phyloP scores from a whole-genome alignment of 2,888 invertebrate genomes.

The Physocephala rufipes region DNA sequence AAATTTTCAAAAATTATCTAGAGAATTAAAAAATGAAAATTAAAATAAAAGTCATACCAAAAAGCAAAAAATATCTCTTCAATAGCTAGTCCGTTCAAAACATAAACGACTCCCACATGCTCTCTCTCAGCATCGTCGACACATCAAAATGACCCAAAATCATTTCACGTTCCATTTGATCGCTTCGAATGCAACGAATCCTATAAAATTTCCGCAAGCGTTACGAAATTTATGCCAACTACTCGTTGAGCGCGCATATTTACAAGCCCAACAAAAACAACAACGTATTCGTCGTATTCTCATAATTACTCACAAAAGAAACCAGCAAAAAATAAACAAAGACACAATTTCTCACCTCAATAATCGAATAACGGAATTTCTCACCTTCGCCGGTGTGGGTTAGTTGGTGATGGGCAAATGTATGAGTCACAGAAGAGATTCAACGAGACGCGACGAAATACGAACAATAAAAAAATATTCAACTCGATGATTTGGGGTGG shows the following conservation, averaged over 20 bases:
- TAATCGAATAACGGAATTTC: background rate
- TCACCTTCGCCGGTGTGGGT: background rate
- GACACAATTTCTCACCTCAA: background rate
- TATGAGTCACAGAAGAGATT: background rate
- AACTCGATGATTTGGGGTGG: conserved; percentile 11
- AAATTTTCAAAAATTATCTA: too few species aligned
- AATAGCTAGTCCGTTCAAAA: background rate
- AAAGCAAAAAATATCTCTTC: too few species aligned
- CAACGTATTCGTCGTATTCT: too few species aligned
- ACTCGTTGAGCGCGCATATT: too few species aligned
- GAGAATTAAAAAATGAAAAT: too few species aligned
- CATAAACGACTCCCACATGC: background rate
- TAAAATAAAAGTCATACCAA: too few species aligned
- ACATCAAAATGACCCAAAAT: background rate
- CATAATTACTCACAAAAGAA: too few species aligned
- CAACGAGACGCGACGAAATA: background rate
- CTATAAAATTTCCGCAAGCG: background rate
- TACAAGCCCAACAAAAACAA: background rate
- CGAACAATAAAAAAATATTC: background rate
- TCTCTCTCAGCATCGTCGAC: background rate
- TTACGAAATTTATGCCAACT: too few species aligned
- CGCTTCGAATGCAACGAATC: background rate
- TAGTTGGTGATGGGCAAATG: background rate
- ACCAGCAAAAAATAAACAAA: background rate
- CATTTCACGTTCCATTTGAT: background rate